phyloP scores from a whole-genome alignment of 53 echinoderm and acorn worm genomes.

The Patiria pectinifera region DNA sequence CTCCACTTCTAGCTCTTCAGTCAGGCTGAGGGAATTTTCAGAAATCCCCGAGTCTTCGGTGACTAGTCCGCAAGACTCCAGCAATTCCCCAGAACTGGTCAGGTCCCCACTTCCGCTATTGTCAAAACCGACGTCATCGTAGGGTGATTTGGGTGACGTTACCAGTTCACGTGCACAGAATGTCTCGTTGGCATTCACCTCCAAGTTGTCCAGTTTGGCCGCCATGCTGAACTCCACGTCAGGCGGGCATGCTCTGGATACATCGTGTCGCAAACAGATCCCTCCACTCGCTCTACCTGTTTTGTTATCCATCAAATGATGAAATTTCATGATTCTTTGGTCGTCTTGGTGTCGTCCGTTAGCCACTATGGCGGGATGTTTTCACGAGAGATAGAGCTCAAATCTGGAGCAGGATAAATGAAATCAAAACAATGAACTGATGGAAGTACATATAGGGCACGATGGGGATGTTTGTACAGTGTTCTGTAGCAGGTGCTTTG shows the following conservation, averaged over 20 bases:
- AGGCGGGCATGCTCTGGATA: slow-evolving; percentile 18
- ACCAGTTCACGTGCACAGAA: slow-evolving; percentile 34
- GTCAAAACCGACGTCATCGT: slow-evolving; percentile 7
- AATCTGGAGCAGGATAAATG: slow-evolving; percentile 22
- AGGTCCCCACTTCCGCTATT: background rate
- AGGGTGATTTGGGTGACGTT: slow-evolving; percentile 45
- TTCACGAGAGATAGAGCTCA: background rate
- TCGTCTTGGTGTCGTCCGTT: background rate
- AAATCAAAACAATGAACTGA: slow-evolving; percentile 9
- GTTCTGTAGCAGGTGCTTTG: too few relatives aligned
- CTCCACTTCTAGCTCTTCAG: slow-evolving; percentile 40
- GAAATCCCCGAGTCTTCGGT: slow-evolving; percentile 52
- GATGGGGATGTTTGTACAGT: background rate
- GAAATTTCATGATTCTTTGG: slow-evolving; percentile 70
- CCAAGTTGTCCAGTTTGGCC: slow-evolving; percentile 41
- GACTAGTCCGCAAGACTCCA: background rate
- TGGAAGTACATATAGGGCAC: background rate
- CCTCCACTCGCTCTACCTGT: slow-evolving; percentile 46
- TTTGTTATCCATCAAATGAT: slow-evolving; percentile 78
- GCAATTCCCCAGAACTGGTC: background rate
- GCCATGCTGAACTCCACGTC: slow-evolving; percentile 41
- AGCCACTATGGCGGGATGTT: background rate
- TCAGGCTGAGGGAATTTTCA: slow-evolving; percentile 36
- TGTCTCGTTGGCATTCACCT: slow-evolving; percentile 45
- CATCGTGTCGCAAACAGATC: slow-evolving; percentile 18